Base-by-base conservation (phyloP, 2,797 vertebrate genomes). In the Lacerta agilis region DNA sequence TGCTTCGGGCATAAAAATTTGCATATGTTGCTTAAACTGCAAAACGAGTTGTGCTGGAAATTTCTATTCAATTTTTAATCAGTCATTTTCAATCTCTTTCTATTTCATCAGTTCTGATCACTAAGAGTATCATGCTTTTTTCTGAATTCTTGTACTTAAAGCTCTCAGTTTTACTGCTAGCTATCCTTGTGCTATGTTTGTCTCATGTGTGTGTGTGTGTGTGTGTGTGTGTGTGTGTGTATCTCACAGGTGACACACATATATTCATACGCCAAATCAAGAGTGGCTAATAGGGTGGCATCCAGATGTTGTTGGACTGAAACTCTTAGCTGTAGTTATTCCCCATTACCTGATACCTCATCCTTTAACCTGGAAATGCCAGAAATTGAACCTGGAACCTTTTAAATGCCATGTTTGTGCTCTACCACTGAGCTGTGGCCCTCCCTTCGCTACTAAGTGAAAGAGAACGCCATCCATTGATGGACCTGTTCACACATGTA, bases 21-120 rank as follows among this genome's bases (percentile, higher is more conserved):
- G 86, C 88, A 81, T 89, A 75, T 89, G 83, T 89, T 85, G 5
- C 71, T 88, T 83, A 49, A 77, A 71, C 76, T 80, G 20, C 77
- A 72, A 67, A 89, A 79, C 83, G 33, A n/a, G 73, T 58, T 78
- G 87, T 0, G 15, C 38, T 82, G 88, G 67, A 83, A 18, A 83
- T 83, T 88, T 55, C 88, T n/a, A 67, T 71, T 72, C 67, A 86
- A 8, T 10, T 92, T 89, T 87, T 87, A 80, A 80, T 85, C 61
- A 87, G 71, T 76, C 67, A 87, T 75, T 87, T 84, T 84, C 45
- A 67, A 84, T 67, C 85, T 67, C 55, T 64, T 90, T 83, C 75
- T 43, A 20, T 67, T 87, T 83, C 77, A 90, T 89, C 69, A 23
- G 25, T 33, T 25, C 83, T 75, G 83, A 85, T 66, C n/a, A 49